Evolutionary conservation across 2,888 invertebrate genomes (phyloP).

Genomic region (Biston betularia): DNA sequence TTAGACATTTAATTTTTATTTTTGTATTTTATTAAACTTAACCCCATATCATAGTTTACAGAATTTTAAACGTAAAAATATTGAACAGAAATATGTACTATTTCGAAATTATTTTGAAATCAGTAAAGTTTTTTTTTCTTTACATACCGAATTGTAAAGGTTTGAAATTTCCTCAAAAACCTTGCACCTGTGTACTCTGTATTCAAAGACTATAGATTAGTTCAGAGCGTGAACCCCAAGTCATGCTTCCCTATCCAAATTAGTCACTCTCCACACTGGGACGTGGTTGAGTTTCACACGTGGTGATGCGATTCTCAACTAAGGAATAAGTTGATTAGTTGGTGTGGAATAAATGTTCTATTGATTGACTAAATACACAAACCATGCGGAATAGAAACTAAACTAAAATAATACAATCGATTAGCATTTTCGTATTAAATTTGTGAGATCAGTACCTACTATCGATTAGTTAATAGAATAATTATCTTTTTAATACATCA

Average conservation of each 20-base stretch:
- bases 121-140: no score
- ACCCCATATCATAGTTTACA: no score
- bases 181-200: not conserved
- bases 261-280: conserved; percentile 46
- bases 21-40: no score
- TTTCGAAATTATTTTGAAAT: no score
- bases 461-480: not conserved
- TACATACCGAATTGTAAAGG: no score
- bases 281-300: conserved; percentile 18
- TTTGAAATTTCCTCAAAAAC: no score
- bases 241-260: conserved; percentile 47
- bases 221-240: conserved; percentile 22
- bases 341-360: conserved; percentile 15
- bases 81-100: no score
- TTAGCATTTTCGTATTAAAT: not conserved
- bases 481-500: not conserved
- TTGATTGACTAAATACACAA: not conserved
- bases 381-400: not conserved
- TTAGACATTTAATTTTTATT: no score
- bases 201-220: conserved; percentile 11
- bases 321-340: conserved; percentile 18
- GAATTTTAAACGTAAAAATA: no score
- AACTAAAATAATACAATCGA: not conserved
- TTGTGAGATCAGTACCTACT: no score
- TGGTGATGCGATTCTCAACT: not conserved